These are phyloP conservation scores for Meloe dianella DNA, from an alignment of 2,888 invertebrate species.

Conservation along the genomic window DNA sequence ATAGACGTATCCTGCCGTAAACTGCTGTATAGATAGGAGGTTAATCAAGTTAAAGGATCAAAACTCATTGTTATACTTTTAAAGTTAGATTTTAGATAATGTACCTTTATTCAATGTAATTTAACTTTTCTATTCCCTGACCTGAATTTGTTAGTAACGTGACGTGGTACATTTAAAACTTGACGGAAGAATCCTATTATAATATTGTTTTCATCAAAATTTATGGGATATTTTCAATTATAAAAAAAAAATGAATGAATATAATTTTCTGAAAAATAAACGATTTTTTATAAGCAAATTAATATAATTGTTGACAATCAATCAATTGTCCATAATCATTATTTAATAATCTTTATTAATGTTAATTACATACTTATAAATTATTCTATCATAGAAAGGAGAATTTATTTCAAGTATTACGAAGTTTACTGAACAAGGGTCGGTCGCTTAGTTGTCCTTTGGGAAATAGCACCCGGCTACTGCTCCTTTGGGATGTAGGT, in stretches of 20 bases:
- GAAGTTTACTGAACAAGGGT: constrained; percentile 39
- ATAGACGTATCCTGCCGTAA: no score
- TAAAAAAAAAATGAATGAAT: not conserved
- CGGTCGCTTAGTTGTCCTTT: constrained; percentile 41
- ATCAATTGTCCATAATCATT: not conserved
- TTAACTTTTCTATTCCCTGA: constrained; percentile 4
- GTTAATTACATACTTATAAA: constrained; percentile 29
- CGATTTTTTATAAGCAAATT: not conserved
- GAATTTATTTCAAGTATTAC: constrained; percentile 32
- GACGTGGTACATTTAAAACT: not conserved
- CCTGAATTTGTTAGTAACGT: constrained; percentile 3
- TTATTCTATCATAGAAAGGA: constrained; percentile 23
- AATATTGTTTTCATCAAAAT: not conserved
- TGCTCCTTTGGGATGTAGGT: constrained; percentile 46
- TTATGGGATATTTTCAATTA: not conserved
- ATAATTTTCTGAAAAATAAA: not conserved
- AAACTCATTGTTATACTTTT: constrained; percentile 5
- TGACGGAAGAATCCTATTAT: not conserved
- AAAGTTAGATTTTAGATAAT: constrained; percentile 2
- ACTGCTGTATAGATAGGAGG: not conserved
- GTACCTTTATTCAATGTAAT: not conserved
- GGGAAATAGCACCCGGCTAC: constrained; percentile 45
- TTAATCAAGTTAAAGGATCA: not conserved
- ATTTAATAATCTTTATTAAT: constrained; percentile 22
- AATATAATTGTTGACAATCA: not conserved